Base-by-base conservation (phyloP, 2,888 invertebrate species). In the Schizaphis graminum region DNA sequence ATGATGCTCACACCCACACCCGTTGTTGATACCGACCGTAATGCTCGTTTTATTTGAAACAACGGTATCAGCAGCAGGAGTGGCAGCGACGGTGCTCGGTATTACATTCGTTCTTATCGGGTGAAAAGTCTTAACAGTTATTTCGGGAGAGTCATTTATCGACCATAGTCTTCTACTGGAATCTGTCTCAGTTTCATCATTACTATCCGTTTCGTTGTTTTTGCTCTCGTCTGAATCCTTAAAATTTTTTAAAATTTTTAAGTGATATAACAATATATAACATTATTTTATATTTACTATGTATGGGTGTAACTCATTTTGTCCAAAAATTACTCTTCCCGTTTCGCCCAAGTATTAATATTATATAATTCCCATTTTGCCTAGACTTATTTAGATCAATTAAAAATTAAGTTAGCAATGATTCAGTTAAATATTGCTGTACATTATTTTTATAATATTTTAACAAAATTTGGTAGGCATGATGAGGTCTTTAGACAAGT, bases 101-200 rank as follows among this genome's bases (percentile, higher is more conserved):
- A 77, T 3, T 35, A 35, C 35, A 21, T 77, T 21, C 21, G 35
- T 77, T 11, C 35, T 35, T 7, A 35, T 16, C 8, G 77, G 77
- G 21, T 77, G 77, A 77, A 77, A 77, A 35, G 7, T 77, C 21
- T 77, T 77, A 35, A 35, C 16, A 77, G n/a, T 35, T 77, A 35
- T 2, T 77, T 77, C 35, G 35, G 77, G 77, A 21, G n/a, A 77
- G 77, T 77, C 77, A 35, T 7, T 35, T 77, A 35, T 35, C 13
- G 67, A 35, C 77, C 35, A 77, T 35, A 77, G 16, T 16, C 13
- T n/a, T 77, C 21, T 16, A 5, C n/a, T 13, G n/a, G 13, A 1
- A 1, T n/a, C 67, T n/a, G 11, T 1, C 13, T n/a, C 13, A 11
- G 57, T 0, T 0, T 26, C 26, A 10, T 10, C 1, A 56, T 24